Base-by-base conservation (phyloP, 2,888 invertebrate genomes). In the Agriotes lineatus region DNA sequence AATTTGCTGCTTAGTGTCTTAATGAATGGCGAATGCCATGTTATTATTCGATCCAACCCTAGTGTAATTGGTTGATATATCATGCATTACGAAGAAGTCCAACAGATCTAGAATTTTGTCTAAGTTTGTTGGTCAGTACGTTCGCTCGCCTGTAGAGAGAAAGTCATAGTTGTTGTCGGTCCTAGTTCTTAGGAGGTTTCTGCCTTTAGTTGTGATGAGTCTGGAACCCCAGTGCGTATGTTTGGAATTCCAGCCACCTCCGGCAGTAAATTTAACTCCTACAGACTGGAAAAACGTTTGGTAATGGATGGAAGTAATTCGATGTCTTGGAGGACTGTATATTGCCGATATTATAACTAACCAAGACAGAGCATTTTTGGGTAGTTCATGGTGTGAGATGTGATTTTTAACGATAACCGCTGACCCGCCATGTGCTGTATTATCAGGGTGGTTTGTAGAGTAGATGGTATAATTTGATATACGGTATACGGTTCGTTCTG, bases 371-470 rank as follows among this genome's bases (percentile, higher is more conserved):
- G 5, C 19, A 44, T 44, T 44, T 50, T 42, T 42, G 37, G 19
- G 10, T 7, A 39, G n/a, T 39, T 58, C 25, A 4, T 42, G 20
- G 25, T 58, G 30, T 1, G 4, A 2, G n/a, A 54, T 54, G 1
- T 2, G 54, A 7, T 30, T 54, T 2, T 54, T 10, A 16, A 54
- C 9, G 14, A 54, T 10, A 3, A 54, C n/a, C 1, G 54, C 33
- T 4, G 30, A 18, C 1, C 54, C 54, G 0, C 54, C 54, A 19
- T 54, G 33, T 54, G 70, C 70, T 33, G 22, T 66, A 16, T 54
- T 45, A 14, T 59, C 56, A 25, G 71, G 72, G 48, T 72, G 67
- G 18, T 54, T 67, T 14, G 64, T 72, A 25, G 7, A 30, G 16
- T 33, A 54, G 1, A 12, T 30, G 0, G 54, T 54, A 18, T 54